A percentile compares a stretch with the other conserved stretches of the same genome.
phyloP scores from a whole-genome alignment of 2,113 vertebrate species.

The Maccullochella peelii region DNA sequence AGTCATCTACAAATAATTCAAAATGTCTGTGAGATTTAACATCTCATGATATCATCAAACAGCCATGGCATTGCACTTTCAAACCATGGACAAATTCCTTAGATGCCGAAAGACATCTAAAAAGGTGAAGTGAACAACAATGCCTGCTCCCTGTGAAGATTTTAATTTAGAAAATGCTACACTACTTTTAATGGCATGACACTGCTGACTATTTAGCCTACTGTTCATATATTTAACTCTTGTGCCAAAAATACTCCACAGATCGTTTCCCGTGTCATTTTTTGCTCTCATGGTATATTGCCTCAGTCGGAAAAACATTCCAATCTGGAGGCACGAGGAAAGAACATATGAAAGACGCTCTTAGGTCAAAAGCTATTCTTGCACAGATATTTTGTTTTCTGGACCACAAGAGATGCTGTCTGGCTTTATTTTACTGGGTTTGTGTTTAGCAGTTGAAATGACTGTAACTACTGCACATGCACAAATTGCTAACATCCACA shows the following conservation, averaged over 20 bases:
- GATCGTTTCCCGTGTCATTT: slow-evolving; percentile 35
- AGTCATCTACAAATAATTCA: slow-evolving; percentile 32
- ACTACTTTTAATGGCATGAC: slow-evolving; percentile 9
- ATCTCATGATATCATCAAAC: slow-evolving; percentile 26
- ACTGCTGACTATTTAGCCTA: slow-evolving; percentile 3
- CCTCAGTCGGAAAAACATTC: slow-evolving; percentile 64
- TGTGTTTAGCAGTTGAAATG: slow-evolving; percentile 66
- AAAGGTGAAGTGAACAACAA: background rate
- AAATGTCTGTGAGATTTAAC: slow-evolving; percentile 27
- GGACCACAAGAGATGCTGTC: slow-evolving; percentile 64
- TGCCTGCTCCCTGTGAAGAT: background rate
- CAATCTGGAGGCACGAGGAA: slow-evolving; percentile 50
- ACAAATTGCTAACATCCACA: slow-evolving; percentile 57
- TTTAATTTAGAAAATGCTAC: slow-evolving; percentile 28
- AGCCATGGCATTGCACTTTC: background rate
- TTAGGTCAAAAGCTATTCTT: slow-evolving; percentile 75
- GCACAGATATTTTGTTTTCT: slow-evolving; percentile 71
- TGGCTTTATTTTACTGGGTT: slow-evolving; percentile 65
- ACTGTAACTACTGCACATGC: slow-evolving; percentile 57
- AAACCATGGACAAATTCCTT: slow-evolving; percentile 19
- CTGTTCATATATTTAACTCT: slow-evolving; percentile 27
- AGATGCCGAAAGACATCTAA: background rate
- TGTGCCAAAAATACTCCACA: slow-evolving; percentile 27
- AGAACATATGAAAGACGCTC: slow-evolving; percentile 54
- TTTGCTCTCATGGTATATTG: slow-evolving; percentile 66